Conservation (phyloP, 2,888 invertebrate genomes). For the Melikaiella ostensackeni region DNA sequence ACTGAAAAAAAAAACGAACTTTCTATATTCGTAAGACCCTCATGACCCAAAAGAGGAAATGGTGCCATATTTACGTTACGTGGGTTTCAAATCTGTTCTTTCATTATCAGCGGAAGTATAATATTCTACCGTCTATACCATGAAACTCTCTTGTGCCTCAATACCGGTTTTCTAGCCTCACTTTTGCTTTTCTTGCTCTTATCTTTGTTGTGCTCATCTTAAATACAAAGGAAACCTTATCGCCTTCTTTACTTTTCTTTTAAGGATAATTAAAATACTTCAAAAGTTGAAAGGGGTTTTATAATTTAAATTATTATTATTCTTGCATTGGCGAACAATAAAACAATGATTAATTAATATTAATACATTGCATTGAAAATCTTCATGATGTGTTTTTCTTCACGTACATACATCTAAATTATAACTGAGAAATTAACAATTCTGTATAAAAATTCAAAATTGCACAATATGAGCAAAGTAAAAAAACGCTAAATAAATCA, state of each 20-base stretch:
- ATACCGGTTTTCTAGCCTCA: not conserved
- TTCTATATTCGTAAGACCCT: slow-evolving; percentile 25
- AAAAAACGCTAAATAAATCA: not conserved
- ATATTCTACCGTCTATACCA: not conserved
- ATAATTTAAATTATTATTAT: too few species aligned
- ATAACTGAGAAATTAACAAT: too few species aligned
- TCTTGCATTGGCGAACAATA: too few species aligned
- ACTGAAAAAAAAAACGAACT: not conserved
- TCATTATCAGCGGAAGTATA: not conserved
- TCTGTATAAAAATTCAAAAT: too few species aligned
- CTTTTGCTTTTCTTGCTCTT: not conserved
- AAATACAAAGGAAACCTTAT: not conserved
- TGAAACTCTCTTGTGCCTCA: not conserved
- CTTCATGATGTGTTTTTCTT: too few species aligned
- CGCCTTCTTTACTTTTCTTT: not conserved
- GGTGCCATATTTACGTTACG: not conserved
- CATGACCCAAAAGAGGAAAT: not conserved
- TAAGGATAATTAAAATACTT: too few species aligned
- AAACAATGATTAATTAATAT: too few species aligned
- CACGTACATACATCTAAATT: too few species aligned
- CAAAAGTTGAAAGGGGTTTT: too few species aligned
- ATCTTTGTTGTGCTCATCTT: not conserved
- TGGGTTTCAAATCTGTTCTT: slow-evolving; percentile 11
- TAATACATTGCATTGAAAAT: too few species aligned
- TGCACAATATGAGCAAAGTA: not conserved